Evolutionary conservation across 2,797 vertebrate genomes (phyloP), one percentile per base, ranked within the genome.

Genomic region (Artibeus jamaicensis): DNA sequence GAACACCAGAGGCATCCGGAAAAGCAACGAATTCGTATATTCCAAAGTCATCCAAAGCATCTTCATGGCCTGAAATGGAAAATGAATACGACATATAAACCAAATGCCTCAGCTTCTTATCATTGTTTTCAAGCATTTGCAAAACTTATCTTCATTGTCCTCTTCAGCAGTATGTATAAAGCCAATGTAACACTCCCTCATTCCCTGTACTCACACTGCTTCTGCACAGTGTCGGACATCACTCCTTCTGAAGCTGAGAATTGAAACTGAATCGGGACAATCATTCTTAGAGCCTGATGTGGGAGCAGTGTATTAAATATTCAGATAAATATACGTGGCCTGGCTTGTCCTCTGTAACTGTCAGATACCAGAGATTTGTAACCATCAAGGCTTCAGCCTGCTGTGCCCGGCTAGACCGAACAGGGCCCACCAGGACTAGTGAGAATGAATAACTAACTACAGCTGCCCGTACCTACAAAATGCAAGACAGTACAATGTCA

Each of bases 21-120:
- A 99, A 98, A 93, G 99, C 98, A 62, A 99, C 98, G 98, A 99
- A 99, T 98, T 99, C 99, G 50, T 99, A 99, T 97, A 99, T 99
- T 77, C 99, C 99, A 96, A 99, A 99, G 98, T 99, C 99, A 98
- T 99, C 99, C 11, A 98, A 98, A 94, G 99, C 99, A 97, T 99
- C 99, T 98, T 99, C 99, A 55, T 99, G 99, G 97, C 99, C 99
- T 99, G 93, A 97, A 97, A 97, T 26, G 18, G 37, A 89, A 97
- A 94, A 92, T 50, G 85, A 93, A 91, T 42, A 46, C 6, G 44
- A 48, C 29, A 92, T 91, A 96, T 11, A 96, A 84, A 81, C 24
- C 26, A 85, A 85, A 81, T n/a, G 24, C n/a, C 87, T 92, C 16
- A 5, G 78, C 53, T 44, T 76, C 29, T 8, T 32, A 67, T 53